phyloP scores from a whole-genome alignment of 2,113 vertebrate genomes.

The Gymnorhina tibicen region DNA sequence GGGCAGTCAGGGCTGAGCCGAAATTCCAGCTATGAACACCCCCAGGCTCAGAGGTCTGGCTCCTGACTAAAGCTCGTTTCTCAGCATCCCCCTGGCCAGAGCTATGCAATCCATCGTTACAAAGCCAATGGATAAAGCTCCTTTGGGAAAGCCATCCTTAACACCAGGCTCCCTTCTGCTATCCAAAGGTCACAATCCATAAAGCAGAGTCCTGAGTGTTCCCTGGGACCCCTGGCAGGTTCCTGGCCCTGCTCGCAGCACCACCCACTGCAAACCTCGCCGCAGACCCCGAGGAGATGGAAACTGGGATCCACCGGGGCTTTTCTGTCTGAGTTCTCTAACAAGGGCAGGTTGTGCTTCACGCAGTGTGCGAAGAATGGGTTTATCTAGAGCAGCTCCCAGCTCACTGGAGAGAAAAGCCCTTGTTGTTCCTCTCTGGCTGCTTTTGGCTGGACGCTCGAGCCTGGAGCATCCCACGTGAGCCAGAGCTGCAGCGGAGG shows the following conservation, averaged over 20 bases:
- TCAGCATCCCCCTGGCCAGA: background rate
- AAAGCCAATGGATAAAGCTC: background rate
- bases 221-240: background rate
- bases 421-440: background rate
- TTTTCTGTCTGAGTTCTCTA: background rate
- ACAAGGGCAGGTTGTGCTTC: background rate
- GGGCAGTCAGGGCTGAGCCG: background rate
- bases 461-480: background rate
- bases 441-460: background rate
- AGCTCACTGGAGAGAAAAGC: background rate
- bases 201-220: background rate
- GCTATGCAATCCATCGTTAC: background rate
- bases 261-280: fast-evolving
- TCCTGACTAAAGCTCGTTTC: background rate
- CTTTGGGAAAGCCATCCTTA: background rate
- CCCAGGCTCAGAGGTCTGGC: background rate
- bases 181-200: fast-evolving
- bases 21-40: background rate
- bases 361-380: background rate
- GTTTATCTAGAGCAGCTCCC: background rate
- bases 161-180: background rate
- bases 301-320: background rate
- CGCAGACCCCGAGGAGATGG: background rate
- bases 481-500: background rate
- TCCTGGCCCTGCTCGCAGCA: background rate